Evolutionary conservation across 1,140 invertebrate species (phyloP).

Genomic region (Limonius californicus): DNA sequence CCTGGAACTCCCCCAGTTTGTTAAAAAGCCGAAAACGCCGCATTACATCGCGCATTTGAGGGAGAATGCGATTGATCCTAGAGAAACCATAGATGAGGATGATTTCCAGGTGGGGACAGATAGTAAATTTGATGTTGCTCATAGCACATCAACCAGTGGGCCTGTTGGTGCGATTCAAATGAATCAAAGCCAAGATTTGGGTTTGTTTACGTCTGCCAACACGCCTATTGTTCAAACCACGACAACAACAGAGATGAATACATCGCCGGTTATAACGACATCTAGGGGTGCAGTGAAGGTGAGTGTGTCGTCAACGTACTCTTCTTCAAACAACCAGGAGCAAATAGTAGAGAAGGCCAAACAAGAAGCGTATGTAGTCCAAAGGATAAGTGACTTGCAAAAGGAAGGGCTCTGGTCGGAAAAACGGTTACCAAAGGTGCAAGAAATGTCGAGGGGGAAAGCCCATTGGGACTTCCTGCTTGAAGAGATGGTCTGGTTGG

Average conservation of each 20-base stretch:
- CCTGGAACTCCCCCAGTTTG: constrained; percentile 80
- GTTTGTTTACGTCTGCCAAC: neutral
- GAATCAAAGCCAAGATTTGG: neutral
- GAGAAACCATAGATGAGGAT: constrained; percentile 37
- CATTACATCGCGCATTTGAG: constrained; percentile 72
- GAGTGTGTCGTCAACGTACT: constrained; percentile 20
- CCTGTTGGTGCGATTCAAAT: too few relatives aligned
- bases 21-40: constrained; percentile 68
- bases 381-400: constrained; percentile 82
- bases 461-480: constrained; percentile 98
- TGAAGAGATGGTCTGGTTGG: constrained; percentile 98
- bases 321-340: constrained; percentile 49
- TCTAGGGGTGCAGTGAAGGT: constrained; percentile 13
- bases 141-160: neutral
- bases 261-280: neutral
- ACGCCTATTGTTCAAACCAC: neutral
- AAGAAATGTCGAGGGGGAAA: constrained; percentile 85
- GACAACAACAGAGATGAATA: constrained; percentile 18
- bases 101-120: neutral
- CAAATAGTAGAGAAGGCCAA: constrained; percentile 86
- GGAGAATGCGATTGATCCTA: constrained; percentile 68
- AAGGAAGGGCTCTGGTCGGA: constrained; percentile 92
- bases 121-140: neutral
- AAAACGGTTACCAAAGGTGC: constrained; percentile 84
- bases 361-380: constrained; percentile 92